phyloP scores from a whole-genome alignment of 30 jellyfish, hydroid and myxozoan species.

The Aurelia coerulea region DNA sequence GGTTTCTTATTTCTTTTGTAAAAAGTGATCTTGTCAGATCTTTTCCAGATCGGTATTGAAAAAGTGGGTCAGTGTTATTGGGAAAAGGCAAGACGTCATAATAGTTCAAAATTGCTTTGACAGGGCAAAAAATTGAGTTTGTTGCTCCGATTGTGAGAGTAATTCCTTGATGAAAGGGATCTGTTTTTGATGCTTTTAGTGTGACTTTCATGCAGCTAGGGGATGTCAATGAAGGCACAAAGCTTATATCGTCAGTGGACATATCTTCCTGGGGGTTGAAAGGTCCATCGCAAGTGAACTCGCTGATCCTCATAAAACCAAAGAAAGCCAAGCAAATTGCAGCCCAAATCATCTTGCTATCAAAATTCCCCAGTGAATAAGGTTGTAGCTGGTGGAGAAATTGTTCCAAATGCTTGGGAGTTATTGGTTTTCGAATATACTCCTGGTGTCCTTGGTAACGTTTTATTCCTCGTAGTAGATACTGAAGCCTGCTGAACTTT shows the following conservation, averaged over 20 bases:
- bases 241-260: neutral
- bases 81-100: too few relatives aligned
- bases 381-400: neutral
- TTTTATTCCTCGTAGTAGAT: neutral
- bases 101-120: neutral
- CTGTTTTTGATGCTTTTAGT: constrained; percentile 4
- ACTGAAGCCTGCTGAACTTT: neutral
- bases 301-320: constrained; percentile 4
- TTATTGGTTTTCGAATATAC: neutral
- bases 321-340: constrained; percentile 3
- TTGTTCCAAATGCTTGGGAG: neutral
- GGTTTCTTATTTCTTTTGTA: neutral
- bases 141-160: neutral
- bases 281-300: constrained; percentile 11
- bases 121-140: neutral
- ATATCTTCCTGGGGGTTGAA: neutral
- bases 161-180: constrained; percentile 20
- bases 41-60: neutral
- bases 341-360: constrained; percentile 10
- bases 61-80: neutral
- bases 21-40: neutral
- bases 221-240: neutral
- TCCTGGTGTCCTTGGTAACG: neutral
- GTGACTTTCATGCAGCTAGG: neutral
- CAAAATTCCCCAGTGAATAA: neutral